phyloP scores from a whole-genome alignment of 2,797 vertebrate species.

The Agapornis canus region DNA sequence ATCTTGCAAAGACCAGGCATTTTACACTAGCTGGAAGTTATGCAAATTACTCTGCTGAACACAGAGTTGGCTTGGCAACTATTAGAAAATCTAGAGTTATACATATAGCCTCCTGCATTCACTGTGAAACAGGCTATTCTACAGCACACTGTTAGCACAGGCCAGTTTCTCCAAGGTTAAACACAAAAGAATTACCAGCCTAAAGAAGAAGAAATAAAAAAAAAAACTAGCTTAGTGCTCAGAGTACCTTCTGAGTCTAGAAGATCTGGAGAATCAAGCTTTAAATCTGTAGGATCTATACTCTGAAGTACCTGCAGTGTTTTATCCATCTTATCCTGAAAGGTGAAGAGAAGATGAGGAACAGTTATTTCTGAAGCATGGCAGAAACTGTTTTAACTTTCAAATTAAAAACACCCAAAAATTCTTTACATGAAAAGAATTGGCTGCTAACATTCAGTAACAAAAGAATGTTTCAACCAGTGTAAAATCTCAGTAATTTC shows the following conservation, averaged over 20 bases:
- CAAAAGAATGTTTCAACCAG: neutral
- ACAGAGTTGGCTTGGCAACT: slow-evolving; percentile 29
- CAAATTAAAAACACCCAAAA: neutral
- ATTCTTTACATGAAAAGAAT: neutral
- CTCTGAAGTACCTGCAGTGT: slow-evolving; percentile 90
- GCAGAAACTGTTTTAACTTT: neutral
- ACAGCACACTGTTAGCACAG: neutral
- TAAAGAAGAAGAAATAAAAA: neutral
- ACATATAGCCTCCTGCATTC: neutral
- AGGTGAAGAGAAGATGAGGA: neutral
- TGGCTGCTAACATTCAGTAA: neutral
- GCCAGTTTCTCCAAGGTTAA: neutral
- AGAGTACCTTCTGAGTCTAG: slow-evolving; percentile 91
- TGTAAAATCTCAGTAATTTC: neutral
- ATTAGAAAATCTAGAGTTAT: neutral
- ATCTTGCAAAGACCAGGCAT: neutral
- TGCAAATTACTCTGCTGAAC: neutral
- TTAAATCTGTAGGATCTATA: slow-evolving; percentile 88
- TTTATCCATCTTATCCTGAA: slow-evolving; percentile 93
- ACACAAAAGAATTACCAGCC: neutral
- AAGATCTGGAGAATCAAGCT: slow-evolving; percentile 87
- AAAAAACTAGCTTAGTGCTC: neutral
- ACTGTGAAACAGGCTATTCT: neutral
- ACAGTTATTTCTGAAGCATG: neutral
- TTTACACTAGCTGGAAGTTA: neutral